A percentile compares a stretch with the other conserved stretches of the same genome.
Conservation (phyloP, 2,113 vertebrate species). For the Balaeniceps rex region DNA sequence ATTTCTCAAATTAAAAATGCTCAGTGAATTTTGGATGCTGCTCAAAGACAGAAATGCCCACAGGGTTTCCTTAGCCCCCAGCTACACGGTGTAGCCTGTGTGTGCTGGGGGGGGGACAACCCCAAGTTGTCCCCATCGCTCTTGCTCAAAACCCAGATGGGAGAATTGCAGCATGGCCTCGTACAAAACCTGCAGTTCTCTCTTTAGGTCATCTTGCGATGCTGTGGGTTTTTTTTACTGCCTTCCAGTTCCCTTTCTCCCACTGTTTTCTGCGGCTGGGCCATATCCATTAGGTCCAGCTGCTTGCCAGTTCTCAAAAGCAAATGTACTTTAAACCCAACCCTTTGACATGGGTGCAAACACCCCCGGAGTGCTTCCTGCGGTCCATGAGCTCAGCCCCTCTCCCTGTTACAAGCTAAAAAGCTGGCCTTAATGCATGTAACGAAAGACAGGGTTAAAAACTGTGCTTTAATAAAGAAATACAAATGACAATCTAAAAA, state of each 20-base stretch:
- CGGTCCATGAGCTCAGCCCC: not conserved
- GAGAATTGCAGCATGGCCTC: not conserved
- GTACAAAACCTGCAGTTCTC: not conserved
- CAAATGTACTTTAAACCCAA: not conserved
- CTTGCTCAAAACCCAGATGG: not conserved
- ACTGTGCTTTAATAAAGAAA: conserved; percentile 30
- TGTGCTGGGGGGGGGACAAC: not conserved
- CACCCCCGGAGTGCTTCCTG: not conserved
- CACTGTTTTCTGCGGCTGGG: not conserved
- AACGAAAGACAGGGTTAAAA: not conserved
- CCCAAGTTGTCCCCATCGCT: not conserved
- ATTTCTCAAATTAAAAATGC: not conserved
- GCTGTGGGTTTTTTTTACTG: not conserved
- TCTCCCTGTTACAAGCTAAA: not conserved
- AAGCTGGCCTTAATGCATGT: not conserved
- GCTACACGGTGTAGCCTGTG: not conserved
- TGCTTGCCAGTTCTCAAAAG: not conserved
- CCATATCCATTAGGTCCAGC: not conserved
- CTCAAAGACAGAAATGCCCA: not conserved
- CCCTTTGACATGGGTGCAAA: not conserved
- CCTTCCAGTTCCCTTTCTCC: not conserved
- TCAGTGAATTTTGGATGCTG: not conserved
- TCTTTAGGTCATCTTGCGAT: not conserved
- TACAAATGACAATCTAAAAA: conserved; percentile 51
- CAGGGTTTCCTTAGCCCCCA: not conserved